Evolutionary conservation across 2,888 invertebrate genomes (phyloP).

Genomic region (Ophioninae sp.): DNA sequence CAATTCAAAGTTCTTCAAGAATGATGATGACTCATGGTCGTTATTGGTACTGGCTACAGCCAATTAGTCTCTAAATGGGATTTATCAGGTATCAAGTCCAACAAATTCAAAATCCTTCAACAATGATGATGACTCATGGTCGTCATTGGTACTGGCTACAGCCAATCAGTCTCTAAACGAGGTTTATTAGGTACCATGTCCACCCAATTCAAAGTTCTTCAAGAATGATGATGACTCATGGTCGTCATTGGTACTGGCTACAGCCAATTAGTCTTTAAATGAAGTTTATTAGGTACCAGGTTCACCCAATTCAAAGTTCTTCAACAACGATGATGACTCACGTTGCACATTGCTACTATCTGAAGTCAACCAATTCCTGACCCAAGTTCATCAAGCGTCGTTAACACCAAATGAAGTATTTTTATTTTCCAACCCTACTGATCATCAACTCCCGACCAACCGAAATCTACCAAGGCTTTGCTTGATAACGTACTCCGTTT

Average conservation of each 20-base stretch:
- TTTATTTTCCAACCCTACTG: too few species aligned
- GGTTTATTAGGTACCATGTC: neutral
- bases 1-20: too few species aligned
- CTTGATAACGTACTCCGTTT: conserved; percentile 23
- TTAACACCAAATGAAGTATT: too few species aligned
- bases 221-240: neutral
- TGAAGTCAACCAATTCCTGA: too few species aligned
- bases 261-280: neutral
- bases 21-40: neutral
- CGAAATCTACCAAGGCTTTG: neutral
- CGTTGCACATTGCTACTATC: too few species aligned
- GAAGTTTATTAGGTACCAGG: neutral
- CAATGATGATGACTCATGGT: neutral
- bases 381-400: too few species aligned
- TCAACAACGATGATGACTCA: neutral
- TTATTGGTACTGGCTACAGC: neutral
- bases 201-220: neutral
- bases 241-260: neutral
- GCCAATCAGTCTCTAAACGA: neutral
- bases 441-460: too few species aligned
- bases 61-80: neutral
- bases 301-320: neutral
- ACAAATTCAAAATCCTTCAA: too few species aligned
- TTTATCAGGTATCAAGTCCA: neutral
- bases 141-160: neutral